Percentiles rank a stretch among this genome's conserved stretches.
phyloP scores from a whole-genome alignment of 2,888 invertebrate genomes.

The Leptinotarsa tumamoca region DNA sequence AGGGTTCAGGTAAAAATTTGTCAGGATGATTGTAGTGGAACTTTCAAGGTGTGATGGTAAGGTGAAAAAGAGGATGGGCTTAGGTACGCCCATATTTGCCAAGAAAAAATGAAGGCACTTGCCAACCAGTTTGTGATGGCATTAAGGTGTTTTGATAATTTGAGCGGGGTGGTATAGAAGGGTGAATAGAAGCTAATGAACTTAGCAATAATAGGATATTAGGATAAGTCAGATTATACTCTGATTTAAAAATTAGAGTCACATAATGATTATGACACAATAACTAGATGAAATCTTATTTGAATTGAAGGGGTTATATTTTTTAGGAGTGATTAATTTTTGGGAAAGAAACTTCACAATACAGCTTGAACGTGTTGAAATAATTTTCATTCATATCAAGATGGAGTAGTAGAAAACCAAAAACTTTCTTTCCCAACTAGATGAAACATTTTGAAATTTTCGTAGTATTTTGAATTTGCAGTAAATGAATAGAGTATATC shows the following conservation, averaged over 20 bases:
- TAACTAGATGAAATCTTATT: too few relatives aligned
- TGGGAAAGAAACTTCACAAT: too few relatives aligned
- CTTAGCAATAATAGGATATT: not conserved
- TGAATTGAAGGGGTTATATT: too few relatives aligned
- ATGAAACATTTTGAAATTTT: too few relatives aligned
- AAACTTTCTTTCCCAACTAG: too few relatives aligned
- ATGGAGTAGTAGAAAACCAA: too few relatives aligned
- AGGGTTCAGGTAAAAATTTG: not conserved
- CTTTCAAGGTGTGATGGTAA: slow-evolving; percentile 18
- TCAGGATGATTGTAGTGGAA: slow-evolving; percentile 7
- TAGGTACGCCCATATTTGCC: slow-evolving; percentile 23
- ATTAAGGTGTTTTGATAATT: slow-evolving; percentile 17
- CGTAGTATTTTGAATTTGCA: too few relatives aligned
- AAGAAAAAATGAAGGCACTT: slow-evolving; percentile 27
- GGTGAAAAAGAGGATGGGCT: slow-evolving; percentile 13
- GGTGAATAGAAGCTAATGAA: not conserved
- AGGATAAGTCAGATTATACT: slow-evolving; percentile 7
- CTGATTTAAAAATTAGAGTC: slow-evolving; percentile 1
- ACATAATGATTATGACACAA: not conserved
- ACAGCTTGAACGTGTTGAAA: too few relatives aligned
- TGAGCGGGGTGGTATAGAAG: not conserved
- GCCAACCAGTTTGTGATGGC: not conserved
- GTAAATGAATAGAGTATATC: too few relatives aligned
- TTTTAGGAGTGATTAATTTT: too few relatives aligned
- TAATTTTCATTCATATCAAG: too few relatives aligned